A percentile compares a stretch with the other conserved stretches of the same genome.
Conservation (phyloP, 2,888 invertebrate genomes). For the Gymnocheta viridis region DNA sequence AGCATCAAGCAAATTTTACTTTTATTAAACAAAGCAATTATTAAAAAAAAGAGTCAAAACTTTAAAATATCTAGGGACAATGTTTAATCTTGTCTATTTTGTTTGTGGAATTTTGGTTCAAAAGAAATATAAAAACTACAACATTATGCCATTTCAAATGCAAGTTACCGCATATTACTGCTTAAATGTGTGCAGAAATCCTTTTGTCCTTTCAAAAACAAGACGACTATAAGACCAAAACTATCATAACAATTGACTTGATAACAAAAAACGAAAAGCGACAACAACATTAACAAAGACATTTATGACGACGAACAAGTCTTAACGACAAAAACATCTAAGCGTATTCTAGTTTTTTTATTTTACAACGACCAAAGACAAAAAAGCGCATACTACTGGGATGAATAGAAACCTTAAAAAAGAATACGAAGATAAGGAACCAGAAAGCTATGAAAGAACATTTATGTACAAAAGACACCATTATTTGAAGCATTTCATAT, state of each 20-base stretch:
- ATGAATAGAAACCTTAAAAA: neutral
- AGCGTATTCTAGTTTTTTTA: neutral
- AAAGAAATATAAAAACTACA: constrained; percentile 11
- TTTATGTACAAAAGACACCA: neutral
- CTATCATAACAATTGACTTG: constrained; percentile 65
- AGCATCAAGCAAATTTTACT: neutral
- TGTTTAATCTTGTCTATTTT: constrained; percentile 39
- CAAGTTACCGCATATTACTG: constrained; percentile 14
- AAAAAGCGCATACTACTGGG: neutral
- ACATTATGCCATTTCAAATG: constrained; percentile 16
- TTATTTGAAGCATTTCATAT: neutral
- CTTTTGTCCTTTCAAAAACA: constrained; percentile 46
- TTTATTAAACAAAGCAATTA: neutral
- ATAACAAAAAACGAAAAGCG: constrained; percentile 22
- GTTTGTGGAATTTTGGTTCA: neutral
- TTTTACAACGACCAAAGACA: neutral
- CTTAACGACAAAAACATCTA: constrained; percentile 24
- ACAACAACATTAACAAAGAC: constrained; percentile 28
- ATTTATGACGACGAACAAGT: constrained; percentile 1
- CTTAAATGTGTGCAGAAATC: neutral
- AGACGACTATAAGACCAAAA: constrained; percentile 53
- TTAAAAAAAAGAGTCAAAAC: neutral
- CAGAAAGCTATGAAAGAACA: neutral
- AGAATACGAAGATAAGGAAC: neutral
- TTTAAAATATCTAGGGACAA: neutral